Conservation (phyloP, 2,113 vertebrate species). For the Polypterus bichir region DNA sequence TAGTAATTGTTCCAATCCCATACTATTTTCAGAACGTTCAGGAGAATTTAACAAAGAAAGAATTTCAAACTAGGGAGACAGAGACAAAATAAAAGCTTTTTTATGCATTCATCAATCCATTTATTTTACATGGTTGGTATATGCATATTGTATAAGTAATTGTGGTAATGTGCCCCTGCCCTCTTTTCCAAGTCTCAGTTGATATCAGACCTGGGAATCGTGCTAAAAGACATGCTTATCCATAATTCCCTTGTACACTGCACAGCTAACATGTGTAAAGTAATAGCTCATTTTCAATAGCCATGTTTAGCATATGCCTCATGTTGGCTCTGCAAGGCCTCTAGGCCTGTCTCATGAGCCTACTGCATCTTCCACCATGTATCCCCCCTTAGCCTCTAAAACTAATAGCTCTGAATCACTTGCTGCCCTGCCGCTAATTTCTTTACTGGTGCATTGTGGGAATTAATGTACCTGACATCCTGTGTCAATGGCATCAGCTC, state of each 20-base stretch:
- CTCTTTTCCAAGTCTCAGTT: too few species aligned
- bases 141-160: too few species aligned
- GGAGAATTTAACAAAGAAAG: too few species aligned
- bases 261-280: conserved; percentile 68
- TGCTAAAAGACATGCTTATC: conserved; percentile 37
- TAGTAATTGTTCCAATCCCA: too few species aligned
- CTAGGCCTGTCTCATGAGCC: conserved; percentile 71
- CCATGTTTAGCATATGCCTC: conserved; percentile 72
- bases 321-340: conserved; percentile 73
- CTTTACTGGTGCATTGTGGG: conserved; percentile 85
- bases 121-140: too few species aligned
- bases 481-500: conserved; percentile 74
- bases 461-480: conserved; percentile 93
- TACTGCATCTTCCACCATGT: conserved; percentile 55
- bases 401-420: conserved; percentile 85
- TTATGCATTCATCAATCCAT: too few species aligned
- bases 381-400: conserved; percentile 64
- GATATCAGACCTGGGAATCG: too few species aligned
- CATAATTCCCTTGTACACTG: conserved; percentile 68
- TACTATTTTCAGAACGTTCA: too few species aligned
- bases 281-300: conserved; percentile 74
- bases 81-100: too few species aligned
- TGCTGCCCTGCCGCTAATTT: conserved; percentile 82
- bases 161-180: too few species aligned
- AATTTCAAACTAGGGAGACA: too few species aligned